Conservation (phyloP, 2,888 invertebrate species). For the Scotopteryx bipunctaria region DNA sequence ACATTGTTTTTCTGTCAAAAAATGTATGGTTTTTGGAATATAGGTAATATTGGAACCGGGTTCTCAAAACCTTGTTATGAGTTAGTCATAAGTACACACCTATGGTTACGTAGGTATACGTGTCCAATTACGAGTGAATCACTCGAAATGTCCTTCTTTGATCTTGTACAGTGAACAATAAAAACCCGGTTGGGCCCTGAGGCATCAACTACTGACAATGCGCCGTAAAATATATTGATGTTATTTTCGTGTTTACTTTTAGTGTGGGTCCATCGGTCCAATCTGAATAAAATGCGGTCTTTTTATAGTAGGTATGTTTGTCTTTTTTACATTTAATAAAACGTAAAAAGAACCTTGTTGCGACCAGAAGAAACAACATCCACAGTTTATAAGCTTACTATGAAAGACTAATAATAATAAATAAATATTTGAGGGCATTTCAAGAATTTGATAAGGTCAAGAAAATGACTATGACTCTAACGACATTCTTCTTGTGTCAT, state of each 20-base stretch:
- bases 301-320: constrained; percentile 19
- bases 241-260: constrained; percentile 28
- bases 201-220: constrained; percentile 30
- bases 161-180: constrained; percentile 26
- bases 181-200: constrained; percentile 19
- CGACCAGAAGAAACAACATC: not conserved
- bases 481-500: too few species aligned
- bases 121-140: constrained; percentile 28
- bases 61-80: too few species aligned
- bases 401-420: too few species aligned
- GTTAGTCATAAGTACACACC: constrained; percentile 1
- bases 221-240: constrained; percentile 29
- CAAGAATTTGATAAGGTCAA: too few species aligned
- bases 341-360: constrained; percentile 3
- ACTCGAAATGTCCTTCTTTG: constrained; percentile 24
- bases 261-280: constrained; percentile 25
- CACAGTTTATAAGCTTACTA: not conserved
- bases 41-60: too few species aligned
- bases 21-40: too few species aligned
- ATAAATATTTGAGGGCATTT: too few species aligned
- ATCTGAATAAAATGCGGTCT: constrained; percentile 28
- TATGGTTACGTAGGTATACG: constrained; percentile 11
- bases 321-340: constrained; percentile 12
- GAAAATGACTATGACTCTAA: too few species aligned
- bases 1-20: too few species aligned